Evolutionary conservation across 2,797 vertebrate species (phyloP).

Genomic region (Synanceia verrucosa): DNA sequence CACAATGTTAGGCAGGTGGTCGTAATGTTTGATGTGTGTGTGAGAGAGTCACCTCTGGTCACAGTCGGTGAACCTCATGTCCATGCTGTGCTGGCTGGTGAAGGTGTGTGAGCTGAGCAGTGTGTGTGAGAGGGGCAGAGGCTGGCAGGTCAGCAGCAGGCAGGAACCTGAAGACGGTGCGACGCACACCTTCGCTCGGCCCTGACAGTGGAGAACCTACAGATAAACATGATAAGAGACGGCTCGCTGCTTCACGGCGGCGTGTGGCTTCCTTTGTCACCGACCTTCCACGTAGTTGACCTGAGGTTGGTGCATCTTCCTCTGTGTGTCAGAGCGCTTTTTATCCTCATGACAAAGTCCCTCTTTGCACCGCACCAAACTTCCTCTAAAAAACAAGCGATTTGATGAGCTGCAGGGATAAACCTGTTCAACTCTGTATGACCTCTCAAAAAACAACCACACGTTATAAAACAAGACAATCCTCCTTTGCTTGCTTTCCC

Average conservation of each 20-base stretch:
- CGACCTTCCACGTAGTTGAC: conserved; percentile 95
- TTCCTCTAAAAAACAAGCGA: conserved; percentile 33
- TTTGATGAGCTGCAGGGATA: not conserved
- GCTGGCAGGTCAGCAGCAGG: conserved; percentile 93
- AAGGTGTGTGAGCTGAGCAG: conserved; percentile 96
- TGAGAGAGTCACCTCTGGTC: conserved; percentile 89
- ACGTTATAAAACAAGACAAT: not conserved
- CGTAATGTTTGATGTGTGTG: too few relatives aligned
- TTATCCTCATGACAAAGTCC: conserved; percentile 95
- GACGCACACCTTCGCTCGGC: conserved; percentile 85
- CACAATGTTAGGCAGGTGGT: too few relatives aligned
- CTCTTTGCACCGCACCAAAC: conserved; percentile 71
- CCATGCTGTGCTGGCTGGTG: conserved; percentile 96
- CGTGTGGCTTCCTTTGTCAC: not conserved
- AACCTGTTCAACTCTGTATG: not conserved
- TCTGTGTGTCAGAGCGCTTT: conserved; percentile 91
- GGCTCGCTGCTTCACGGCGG: not conserved
- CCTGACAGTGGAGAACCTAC: conserved; percentile 94
- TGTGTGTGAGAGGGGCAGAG: conserved; percentile 92
- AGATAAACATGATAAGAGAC: not conserved
- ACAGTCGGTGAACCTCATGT: conserved; percentile 97
- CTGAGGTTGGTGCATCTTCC: conserved; percentile 94
- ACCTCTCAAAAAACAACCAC: not conserved
- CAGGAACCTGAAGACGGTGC: conserved; percentile 84
- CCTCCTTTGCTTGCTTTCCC: too few relatives aligned